These are phyloP conservation scores for Xenopus petersii DNA, from an alignment of 2,797 vertebrate species.

Conservation along the genomic window DNA sequence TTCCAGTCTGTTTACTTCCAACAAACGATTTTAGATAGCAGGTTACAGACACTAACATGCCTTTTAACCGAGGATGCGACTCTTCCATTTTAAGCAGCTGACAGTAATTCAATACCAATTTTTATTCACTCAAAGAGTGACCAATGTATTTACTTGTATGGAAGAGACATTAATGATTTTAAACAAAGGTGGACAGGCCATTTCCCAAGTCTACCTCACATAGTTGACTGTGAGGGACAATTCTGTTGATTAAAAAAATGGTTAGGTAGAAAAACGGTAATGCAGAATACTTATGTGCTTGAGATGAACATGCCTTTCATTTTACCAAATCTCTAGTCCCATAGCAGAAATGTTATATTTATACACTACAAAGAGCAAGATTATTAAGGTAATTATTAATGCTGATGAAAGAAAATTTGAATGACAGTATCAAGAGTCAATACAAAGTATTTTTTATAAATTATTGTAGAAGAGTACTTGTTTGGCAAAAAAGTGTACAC, in stretches of 20 bases:
- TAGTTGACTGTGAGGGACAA: not conserved
- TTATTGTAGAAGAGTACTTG: too few relatives aligned
- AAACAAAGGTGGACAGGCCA: slow-evolving; percentile 52
- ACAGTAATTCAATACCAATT: slow-evolving; percentile 58
- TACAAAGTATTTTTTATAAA: too few relatives aligned
- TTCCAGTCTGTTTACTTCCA: slow-evolving; percentile 10
- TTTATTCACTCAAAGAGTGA: slow-evolving; percentile 55
- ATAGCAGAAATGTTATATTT: too few relatives aligned
- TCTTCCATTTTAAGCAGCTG: slow-evolving; percentile 49
- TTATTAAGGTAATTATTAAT: too few relatives aligned
- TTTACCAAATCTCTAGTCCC: too few relatives aligned
- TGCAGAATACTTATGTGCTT: too few relatives aligned
- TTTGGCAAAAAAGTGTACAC: too few relatives aligned
- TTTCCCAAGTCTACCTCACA: slow-evolving; percentile 48
- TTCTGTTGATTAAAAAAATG: not conserved
- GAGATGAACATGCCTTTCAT: too few relatives aligned
- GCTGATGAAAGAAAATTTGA: too few relatives aligned
- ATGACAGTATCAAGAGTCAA: too few relatives aligned
- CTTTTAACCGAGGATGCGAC: slow-evolving; percentile 52
- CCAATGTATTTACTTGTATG: slow-evolving; percentile 48
- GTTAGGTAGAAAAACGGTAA: too few relatives aligned
- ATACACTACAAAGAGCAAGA: too few relatives aligned
- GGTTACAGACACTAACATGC: slow-evolving; percentile 26
- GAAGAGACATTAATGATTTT: slow-evolving; percentile 50
- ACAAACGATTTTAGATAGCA: slow-evolving; percentile 49